These are phyloP conservation scores for Phrynosoma blainvillii DNA, from an alignment of 2,113 vertebrate genomes.

Conservation along the genomic window DNA sequence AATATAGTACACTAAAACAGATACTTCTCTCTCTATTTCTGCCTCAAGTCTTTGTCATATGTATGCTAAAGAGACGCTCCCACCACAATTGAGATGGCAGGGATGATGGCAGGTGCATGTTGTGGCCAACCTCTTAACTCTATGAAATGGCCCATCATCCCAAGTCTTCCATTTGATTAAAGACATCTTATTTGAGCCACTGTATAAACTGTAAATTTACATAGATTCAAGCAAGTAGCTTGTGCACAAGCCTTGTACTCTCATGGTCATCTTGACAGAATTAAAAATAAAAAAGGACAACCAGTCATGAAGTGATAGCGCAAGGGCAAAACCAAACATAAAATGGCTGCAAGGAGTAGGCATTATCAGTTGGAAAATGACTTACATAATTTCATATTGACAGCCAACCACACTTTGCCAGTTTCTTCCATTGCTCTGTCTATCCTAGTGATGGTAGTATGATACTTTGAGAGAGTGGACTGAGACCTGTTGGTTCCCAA, in stretches of 20 bases:
- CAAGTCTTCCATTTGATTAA: neutral
- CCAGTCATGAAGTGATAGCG: neutral
- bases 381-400: neutral
- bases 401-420: neutral
- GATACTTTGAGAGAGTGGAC: neutral
- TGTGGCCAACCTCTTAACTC: conserved; percentile 46
- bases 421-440: neutral
- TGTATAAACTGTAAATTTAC: neutral
- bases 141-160: conserved; percentile 48
- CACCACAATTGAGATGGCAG: conserved; percentile 37
- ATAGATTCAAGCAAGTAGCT: neutral
- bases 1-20: conserved; percentile 8
- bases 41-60: conserved; percentile 3
- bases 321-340: neutral
- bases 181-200: neutral
- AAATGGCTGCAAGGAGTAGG: neutral
- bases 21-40: neutral
- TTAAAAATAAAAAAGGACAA: neutral
- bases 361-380: neutral
- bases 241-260: neutral
- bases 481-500: neutral
- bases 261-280: neutral
- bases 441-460: neutral
- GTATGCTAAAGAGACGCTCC: conserved; percentile 20
- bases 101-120: conserved; percentile 32